Evolutionary conservation across 1,140 invertebrate species (phyloP).

Genomic region (Meloidogyne hapla): DNA sequence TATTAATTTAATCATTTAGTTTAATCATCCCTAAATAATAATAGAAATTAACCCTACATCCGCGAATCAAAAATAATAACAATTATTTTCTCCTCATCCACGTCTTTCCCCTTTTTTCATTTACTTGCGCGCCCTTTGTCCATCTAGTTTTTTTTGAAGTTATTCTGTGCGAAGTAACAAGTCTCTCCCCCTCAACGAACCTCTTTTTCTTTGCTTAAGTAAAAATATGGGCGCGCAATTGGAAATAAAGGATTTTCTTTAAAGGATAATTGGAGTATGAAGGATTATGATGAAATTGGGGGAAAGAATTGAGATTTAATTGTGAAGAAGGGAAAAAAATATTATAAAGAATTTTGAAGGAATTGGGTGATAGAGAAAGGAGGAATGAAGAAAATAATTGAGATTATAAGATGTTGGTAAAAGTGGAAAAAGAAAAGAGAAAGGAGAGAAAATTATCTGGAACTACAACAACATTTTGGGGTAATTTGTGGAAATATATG

Average conservation of each 20-base stretch:
- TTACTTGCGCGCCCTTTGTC: background rate
- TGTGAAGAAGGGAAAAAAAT: background rate
- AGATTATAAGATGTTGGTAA: background rate
- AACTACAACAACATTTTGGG: background rate
- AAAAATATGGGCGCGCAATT: background rate
- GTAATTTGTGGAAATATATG: background rate
- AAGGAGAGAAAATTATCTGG: background rate
- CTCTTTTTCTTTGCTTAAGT: background rate
- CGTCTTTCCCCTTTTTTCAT: background rate
- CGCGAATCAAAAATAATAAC: background rate
- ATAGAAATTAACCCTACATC: background rate
- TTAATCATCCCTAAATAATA: background rate
- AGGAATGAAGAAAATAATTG: background rate
- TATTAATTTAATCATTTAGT: background rate
- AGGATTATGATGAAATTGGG: background rate
- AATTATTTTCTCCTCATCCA: background rate
- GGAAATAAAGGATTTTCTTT: background rate
- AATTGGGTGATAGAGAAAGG: background rate
- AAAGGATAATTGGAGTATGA: background rate
- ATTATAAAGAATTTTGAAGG: too few relatives aligned
- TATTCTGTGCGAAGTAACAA: background rate
- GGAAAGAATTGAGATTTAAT: background rate
- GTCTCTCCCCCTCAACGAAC: background rate
- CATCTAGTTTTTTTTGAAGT: background rate
- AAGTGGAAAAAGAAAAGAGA: too few relatives aligned